phyloP scores from a whole-genome alignment of 2,888 invertebrate genomes.

The Eilema caniola region DNA sequence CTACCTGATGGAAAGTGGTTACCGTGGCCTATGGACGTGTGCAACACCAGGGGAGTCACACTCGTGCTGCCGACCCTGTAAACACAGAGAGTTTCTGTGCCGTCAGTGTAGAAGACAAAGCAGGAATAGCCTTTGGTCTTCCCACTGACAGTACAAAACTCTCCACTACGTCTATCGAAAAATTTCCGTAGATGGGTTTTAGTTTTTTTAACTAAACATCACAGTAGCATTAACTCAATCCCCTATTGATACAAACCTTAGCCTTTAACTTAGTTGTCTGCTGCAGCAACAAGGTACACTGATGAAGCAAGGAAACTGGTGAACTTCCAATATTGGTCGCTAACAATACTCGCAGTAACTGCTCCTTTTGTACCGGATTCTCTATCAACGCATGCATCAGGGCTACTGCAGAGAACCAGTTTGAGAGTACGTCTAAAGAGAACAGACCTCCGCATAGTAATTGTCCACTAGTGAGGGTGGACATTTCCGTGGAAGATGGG shows the following conservation, averaged over 20 bases:
- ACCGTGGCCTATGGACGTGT: too few species aligned
- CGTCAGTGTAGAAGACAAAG: too few species aligned
- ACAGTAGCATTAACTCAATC: background rate
- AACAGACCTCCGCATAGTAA: constrained; percentile 97
- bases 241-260: constrained; percentile 81
- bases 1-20: too few species aligned
- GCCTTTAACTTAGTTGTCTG: constrained; percentile 93
- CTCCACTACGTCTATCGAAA: too few species aligned
- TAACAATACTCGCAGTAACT: constrained; percentile 95
- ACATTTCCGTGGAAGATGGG: constrained; percentile 93
- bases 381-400: constrained; percentile 96
- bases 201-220: too few species aligned
- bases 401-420: constrained; percentile 98
- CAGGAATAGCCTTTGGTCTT: too few species aligned
- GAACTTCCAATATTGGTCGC: constrained; percentile 94
- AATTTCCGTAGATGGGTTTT: too few species aligned
- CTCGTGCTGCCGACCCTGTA: too few species aligned
- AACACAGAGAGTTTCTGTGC: too few species aligned
- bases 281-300: constrained; percentile 94
- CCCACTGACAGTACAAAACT: too few species aligned
- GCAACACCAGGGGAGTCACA: too few species aligned
- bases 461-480: constrained; percentile 93
- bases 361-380: constrained; percentile 94
- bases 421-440: constrained; percentile 94
- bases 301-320: constrained; percentile 96